These are phyloP conservation scores for Euthynnus affinis DNA, from an alignment of 2,797 vertebrate genomes.

Conservation along the genomic window DNA sequence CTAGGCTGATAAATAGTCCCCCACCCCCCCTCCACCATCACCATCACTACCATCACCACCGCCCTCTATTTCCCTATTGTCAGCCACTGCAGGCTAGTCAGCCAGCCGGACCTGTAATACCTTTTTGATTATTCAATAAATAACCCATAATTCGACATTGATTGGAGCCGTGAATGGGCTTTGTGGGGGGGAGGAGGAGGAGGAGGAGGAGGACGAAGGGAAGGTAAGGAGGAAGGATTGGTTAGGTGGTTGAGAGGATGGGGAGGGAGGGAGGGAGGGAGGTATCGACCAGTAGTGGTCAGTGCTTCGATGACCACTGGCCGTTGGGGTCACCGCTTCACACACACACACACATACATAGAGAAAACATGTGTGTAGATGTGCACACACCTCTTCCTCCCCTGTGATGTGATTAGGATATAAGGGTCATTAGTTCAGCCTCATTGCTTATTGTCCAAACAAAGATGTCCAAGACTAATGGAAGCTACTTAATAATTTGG, in stretches of 20 bases:
- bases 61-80: constrained; percentile 76
- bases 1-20: constrained; percentile 86
- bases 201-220: constrained; percentile 56
- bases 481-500: constrained; percentile 81
- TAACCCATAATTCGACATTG: constrained; percentile 93
- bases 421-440: constrained; percentile 82
- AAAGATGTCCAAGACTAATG: constrained; percentile 77
- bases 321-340: constrained; percentile 80
- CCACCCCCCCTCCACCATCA: constrained; percentile 38
- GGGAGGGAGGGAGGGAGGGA: constrained; percentile 46
- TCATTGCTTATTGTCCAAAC: constrained; percentile 83
- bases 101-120: constrained; percentile 82
- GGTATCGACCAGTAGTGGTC: constrained; percentile 89
- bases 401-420: constrained; percentile 84
- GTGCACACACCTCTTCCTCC: constrained; percentile 61
- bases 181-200: constrained; percentile 64
- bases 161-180: constrained; percentile 86
- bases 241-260: constrained; percentile 53
- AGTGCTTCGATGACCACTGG: constrained; percentile 83
- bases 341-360: neutral
- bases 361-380: constrained; percentile 20
- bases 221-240: constrained; percentile 60
- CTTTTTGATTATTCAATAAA: constrained; percentile 93
- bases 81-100: constrained; percentile 79
- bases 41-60: constrained; percentile 45